Evolutionary conservation across 2,888 invertebrate genomes (phyloP).

Genomic region (Eristalis arbustorum): DNA sequence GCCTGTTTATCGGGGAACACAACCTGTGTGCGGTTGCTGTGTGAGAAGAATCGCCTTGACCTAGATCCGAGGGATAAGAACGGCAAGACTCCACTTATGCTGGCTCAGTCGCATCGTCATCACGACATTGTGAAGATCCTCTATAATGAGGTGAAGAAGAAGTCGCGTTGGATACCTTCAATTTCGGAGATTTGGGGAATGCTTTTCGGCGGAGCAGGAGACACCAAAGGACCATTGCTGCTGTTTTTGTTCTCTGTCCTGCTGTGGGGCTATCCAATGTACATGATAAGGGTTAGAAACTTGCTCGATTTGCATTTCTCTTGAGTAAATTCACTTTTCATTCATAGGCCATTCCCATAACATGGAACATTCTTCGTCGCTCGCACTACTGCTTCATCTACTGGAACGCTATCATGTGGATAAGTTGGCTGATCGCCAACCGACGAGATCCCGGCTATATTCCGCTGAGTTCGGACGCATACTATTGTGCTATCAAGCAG

Average conservation of each 20-base stretch:
- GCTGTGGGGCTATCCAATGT: constrained; percentile 97
- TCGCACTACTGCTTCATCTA: constrained; percentile 95
- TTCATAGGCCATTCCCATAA: constrained; percentile 90
- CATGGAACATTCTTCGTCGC: constrained; percentile 92
- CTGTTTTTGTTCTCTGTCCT: constrained; percentile 92
- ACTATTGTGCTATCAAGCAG: constrained; percentile 93
- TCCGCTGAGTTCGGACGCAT: constrained; percentile 93
- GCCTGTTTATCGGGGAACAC: constrained; percentile 94
- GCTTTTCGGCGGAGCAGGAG: constrained; percentile 94
- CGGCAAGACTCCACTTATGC: constrained; percentile 93
- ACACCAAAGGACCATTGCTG: constrained; percentile 92
- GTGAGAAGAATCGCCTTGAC: constrained; percentile 94
- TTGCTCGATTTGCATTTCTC: too few species aligned
- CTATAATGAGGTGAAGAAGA: constrained; percentile 90
- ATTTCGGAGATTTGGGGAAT: constrained; percentile 93
- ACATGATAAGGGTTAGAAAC: constrained; percentile 87
- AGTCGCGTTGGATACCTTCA: constrained; percentile 92
- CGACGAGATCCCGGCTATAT: constrained; percentile 94
- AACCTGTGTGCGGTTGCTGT: constrained; percentile 91
- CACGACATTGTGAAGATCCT: constrained; percentile 90
- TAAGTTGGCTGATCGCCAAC: constrained; percentile 94
- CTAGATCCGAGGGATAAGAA: constrained; percentile 93
- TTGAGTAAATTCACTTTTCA: neutral
- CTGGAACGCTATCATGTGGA: constrained; percentile 96
- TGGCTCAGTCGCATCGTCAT: constrained; percentile 94